Evolutionary conservation across 2,888 invertebrate genomes (phyloP), one percentile per base, ranked within the genome.

Genomic region (Pocota personata): DNA sequence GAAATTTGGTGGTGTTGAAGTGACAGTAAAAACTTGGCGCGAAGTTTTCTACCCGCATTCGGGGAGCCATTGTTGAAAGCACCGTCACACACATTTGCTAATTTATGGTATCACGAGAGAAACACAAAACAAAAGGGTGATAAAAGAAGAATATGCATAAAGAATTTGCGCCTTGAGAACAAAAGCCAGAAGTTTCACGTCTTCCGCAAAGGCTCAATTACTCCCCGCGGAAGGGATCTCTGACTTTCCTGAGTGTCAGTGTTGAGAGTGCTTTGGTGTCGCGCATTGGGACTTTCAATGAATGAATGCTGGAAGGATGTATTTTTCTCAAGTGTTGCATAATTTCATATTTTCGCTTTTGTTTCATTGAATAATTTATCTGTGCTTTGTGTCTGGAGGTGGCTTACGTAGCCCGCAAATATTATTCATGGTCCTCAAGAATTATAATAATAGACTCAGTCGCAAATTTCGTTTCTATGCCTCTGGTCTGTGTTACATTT

Each of bases 271-370:
- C 75, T 50, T 62, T 75, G 52, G 35, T 72, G 62, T 76, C 75
- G 48, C 75, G 48, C 76, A 35, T 19, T 60, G 82, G 76, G 76
- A 66, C 27, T 52, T 66, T 67, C 46, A 58, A 52, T 60, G 40
- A 40, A 66, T 46, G 69, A 75, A 46, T 50, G 12, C 60, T 50
- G 72, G 64, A 64, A 87, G 82, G 87, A 87, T 78, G 78, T 87
- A 78, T 78, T 87, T 82, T 87, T 69, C 87, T 87, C 87, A 78
- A 87, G 87, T 87, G 87, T 82, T 82, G 87, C 78, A 87, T 87
- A 87, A 87, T 87, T 87, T 87, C 78, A 73, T 78, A 87, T 87
- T 78, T 87, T 82, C 82, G 76, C 86, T 72, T 86, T 86, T 82
- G 82, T 82, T 77, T 82, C 86, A 82, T 86, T 86, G 86, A 86